phyloP scores from a whole-genome alignment of 2,113 vertebrate genomes.

The Sylvietta virens region DNA sequence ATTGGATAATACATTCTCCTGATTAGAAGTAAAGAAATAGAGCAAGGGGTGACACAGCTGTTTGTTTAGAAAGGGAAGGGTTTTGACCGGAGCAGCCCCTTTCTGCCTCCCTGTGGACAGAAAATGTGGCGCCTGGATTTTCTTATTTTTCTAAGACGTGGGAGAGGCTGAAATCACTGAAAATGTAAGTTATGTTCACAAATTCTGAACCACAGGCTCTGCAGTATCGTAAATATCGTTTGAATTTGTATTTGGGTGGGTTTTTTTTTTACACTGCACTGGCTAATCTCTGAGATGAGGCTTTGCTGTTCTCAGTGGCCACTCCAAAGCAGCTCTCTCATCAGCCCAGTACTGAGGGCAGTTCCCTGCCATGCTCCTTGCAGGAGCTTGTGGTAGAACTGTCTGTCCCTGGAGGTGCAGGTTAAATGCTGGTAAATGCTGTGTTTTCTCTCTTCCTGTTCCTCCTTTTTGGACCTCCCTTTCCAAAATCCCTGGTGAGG shows the following conservation, averaged over 20 bases:
- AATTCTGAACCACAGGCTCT: background rate
- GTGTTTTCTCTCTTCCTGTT: background rate
- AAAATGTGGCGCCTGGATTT: background rate
- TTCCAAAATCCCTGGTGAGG: fast-evolving
- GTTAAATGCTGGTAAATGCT: background rate
- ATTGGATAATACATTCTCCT: background rate
- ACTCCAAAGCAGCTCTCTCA: background rate
- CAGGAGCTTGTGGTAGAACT: background rate
- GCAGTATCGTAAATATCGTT: background rate
- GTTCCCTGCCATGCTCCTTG: background rate
- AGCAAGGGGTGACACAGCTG: background rate
- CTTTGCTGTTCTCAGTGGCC: background rate
- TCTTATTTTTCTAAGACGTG: background rate
- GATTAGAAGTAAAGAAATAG: background rate
- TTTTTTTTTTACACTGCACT: background rate
- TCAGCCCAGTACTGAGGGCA: too few species aligned
- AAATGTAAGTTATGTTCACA: background rate
- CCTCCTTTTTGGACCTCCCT: background rate
- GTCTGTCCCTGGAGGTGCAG: background rate
- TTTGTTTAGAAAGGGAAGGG: background rate
- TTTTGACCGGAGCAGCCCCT: background rate
- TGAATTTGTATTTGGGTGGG: background rate
- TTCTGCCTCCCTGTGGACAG: conserved; percentile 34
- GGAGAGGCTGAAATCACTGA: background rate
- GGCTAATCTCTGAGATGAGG: background rate